Evolutionary conservation across 2,113 vertebrate genomes (phyloP).

Genomic region (Dasyornis broadbenti): DNA sequence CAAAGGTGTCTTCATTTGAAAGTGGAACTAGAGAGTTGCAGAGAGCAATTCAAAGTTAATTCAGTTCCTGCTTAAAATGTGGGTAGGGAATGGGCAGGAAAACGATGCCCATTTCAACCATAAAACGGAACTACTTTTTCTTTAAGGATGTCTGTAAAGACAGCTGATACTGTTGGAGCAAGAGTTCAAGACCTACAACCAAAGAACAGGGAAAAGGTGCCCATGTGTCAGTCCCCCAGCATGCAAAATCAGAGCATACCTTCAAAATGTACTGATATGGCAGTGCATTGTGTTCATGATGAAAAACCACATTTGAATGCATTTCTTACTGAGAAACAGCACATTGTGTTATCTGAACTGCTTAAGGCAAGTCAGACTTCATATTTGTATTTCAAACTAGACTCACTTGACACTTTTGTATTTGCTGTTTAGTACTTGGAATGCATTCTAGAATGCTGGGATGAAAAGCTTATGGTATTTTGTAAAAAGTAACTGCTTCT

Average conservation of each 20-base stretch:
- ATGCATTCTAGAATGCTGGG: accelerated
- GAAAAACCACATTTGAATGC: neutral
- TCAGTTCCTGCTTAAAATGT: neutral
- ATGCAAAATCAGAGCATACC: neutral
- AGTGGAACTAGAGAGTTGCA: neutral
- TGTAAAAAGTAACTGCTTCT: slow-evolving; percentile 1
- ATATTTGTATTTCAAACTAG: neutral
- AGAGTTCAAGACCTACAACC: neutral
- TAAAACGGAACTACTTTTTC: neutral
- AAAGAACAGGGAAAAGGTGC: neutral
- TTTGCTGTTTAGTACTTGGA: neutral
- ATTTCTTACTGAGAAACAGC: neutral
- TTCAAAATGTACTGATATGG: neutral
- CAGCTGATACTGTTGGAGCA: neutral
- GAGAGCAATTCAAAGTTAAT: neutral
- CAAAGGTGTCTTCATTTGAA: neutral
- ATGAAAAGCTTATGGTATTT: slow-evolving; percentile 1
- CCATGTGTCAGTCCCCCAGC: accelerated
- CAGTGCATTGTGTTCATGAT: neutral
- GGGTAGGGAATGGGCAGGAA: neutral
- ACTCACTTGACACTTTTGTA: slow-evolving; percentile 6
- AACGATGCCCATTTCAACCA: neutral
- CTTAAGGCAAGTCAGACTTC: neutral
- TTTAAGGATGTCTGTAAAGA: neutral
- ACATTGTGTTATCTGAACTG: neutral